A percentile compares a stretch with the other conserved stretches of the same genome.
Evolutionary conservation across 2,888 invertebrate genomes (phyloP).

Genomic region (Epinotia nisella): DNA sequence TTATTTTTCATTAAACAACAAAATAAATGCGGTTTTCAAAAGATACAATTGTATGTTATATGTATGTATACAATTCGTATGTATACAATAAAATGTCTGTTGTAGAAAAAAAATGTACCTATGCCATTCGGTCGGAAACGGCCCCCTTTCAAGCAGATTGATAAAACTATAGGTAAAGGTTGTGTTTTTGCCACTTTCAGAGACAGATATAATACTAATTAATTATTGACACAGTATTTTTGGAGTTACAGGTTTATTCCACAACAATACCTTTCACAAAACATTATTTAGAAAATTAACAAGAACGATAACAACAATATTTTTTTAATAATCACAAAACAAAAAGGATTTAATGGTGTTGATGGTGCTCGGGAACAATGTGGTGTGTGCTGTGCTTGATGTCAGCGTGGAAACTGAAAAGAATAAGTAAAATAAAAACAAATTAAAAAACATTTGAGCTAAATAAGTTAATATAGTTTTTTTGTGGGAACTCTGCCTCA

Average conservation of each 20-base stretch:
- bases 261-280: slow-evolving; percentile 46
- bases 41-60: too few relatives aligned
- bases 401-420: slow-evolving; percentile 44
- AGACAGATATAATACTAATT: too few relatives aligned
- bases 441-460: neutral
- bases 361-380: slow-evolving; percentile 48
- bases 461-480: too few relatives aligned
- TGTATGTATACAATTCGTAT: too few relatives aligned
- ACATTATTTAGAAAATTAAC: neutral
- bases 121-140: too few relatives aligned
- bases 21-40: too few relatives aligned
- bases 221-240: neutral
- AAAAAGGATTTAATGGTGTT: slow-evolving; percentile 29
- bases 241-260: slow-evolving; percentile 1
- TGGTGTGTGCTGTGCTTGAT: slow-evolving; percentile 48
- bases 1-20: too few relatives aligned
- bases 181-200: too few relatives aligned
- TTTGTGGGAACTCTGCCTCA: slow-evolving; percentile 47
- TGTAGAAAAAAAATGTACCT: too few relatives aligned
- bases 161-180: too few relatives aligned
- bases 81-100: too few relatives aligned
- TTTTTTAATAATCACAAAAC: neutral
- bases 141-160: too few relatives aligned
- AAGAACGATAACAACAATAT: neutral
- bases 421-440: neutral